Percentiles rank a stretch among this genome's conserved stretches.
Evolutionary conservation across 2,888 invertebrate genomes (phyloP).

Genomic region (Melanotus villosus): DNA sequence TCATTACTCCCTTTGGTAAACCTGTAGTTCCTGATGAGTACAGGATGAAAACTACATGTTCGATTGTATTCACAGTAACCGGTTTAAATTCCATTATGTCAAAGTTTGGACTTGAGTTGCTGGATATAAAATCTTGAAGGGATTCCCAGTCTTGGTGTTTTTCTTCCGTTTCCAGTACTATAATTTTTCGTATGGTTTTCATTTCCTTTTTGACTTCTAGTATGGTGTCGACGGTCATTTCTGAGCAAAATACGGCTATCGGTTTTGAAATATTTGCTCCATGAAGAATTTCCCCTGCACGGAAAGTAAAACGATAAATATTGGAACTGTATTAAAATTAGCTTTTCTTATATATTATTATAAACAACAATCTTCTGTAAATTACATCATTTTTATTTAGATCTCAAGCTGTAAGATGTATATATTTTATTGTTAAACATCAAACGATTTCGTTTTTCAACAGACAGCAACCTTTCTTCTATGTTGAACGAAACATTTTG

Average conservation of each 20-base stretch:
- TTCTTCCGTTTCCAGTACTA: constrained; percentile 71
- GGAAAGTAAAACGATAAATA: no score
- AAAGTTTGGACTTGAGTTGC: constrained; percentile 55
- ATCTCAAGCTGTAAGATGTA: no score
- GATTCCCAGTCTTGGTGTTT: constrained; percentile 63
- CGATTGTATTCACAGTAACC: constrained; percentile 55
- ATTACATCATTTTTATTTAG: no score
- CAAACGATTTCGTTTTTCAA: no score
- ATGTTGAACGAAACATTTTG: no score
- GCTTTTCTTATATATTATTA: no score
- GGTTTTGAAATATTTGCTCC: constrained; percentile 76
- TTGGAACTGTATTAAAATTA: no score
- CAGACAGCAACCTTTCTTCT: no score
- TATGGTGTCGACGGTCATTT: constrained; percentile 70
- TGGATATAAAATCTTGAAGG: constrained; percentile 65
- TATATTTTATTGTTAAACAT: no score
- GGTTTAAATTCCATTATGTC: constrained; percentile 67
- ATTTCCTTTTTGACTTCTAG: constrained; percentile 67
- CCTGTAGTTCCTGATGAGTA: constrained; percentile 88
- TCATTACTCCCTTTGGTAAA: constrained; percentile 82
- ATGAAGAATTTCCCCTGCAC: constrained; percentile 66
- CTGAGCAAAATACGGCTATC: constrained; percentile 76
- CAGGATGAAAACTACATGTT: constrained; percentile 74
- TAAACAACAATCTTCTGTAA: no score
- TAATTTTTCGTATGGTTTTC: constrained; percentile 68